Conservation (phyloP, 2,113 vertebrate species). For the human region DNA sequence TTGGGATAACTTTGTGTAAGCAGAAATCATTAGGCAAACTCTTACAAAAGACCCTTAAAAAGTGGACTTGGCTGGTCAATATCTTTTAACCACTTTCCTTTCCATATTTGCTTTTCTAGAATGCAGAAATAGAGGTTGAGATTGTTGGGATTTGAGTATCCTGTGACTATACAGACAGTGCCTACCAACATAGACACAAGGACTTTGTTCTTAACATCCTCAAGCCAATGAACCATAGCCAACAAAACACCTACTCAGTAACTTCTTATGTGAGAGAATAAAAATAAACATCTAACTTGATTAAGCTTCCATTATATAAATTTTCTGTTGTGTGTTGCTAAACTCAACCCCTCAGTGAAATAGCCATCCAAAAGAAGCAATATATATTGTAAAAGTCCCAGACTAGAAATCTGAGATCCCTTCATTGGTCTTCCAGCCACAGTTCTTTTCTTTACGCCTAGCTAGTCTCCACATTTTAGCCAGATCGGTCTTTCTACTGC, state of each 20-base stretch:
- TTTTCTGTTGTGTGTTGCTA: not conserved
- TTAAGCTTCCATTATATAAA: not conserved
- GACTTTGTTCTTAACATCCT: not conserved
- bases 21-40: not conserved
- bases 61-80: not conserved
- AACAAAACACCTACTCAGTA: not conserved
- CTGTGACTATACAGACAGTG: not conserved
- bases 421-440: not conserved
- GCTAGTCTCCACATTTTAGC: not conserved
- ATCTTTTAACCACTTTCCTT: not conserved
- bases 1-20: not conserved
- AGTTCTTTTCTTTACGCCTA: not conserved
- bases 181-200: not conserved
- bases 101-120: not conserved
- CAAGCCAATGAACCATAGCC: not conserved
- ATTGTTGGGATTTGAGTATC: not conserved
- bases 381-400: not conserved
- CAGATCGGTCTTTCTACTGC: not conserved
- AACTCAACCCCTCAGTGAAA: not conserved
- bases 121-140: not conserved
- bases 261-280: not conserved
- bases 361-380: not conserved
- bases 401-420: not conserved
- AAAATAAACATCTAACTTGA: not conserved
- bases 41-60: not conserved